These are phyloP conservation scores for Falco columbarius DNA, from an alignment of 2,797 vertebrate species.

Conservation along the genomic window DNA sequence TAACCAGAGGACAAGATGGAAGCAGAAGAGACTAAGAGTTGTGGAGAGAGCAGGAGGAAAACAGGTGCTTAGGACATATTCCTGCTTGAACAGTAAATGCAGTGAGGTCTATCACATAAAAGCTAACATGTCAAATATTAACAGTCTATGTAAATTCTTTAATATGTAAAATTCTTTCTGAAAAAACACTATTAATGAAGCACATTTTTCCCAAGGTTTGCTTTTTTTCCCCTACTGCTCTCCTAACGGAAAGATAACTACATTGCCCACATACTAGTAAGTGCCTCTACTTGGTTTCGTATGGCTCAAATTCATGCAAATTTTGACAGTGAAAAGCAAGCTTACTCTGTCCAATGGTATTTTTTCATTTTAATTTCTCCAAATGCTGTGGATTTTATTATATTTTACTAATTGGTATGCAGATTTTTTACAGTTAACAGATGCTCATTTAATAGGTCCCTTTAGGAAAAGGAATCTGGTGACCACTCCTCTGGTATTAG, in stretches of 20 bases:
- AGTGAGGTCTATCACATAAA: not conserved
- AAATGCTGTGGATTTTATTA: constrained; percentile 58
- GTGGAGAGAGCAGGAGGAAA: not conserved
- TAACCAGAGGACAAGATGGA: not conserved
- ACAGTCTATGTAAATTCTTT: not conserved
- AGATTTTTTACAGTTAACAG: constrained; percentile 72
- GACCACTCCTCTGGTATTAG: not conserved
- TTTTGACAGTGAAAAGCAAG: constrained; percentile 39
- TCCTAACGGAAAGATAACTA: constrained; percentile 23
- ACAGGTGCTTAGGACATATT: not conserved
- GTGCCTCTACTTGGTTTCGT: constrained; percentile 10
- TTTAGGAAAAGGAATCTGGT: constrained; percentile 29
- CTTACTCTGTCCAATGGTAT: constrained; percentile 40
- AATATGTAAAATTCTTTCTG: not conserved
- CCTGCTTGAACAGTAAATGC: not conserved
- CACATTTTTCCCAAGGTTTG: not conserved
- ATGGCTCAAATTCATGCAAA: constrained; percentile 13
- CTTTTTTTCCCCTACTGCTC: not conserved
- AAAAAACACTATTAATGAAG: not conserved
- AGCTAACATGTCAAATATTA: not conserved
- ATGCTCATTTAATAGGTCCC: constrained; percentile 67
- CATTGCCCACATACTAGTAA: not conserved
- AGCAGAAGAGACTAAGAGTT: not conserved
- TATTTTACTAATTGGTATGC: constrained; percentile 49
- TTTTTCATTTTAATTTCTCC: constrained; percentile 74